Evolutionary conservation across 92 coral and sea anemone species (phyloP).

Genomic region (Palythoa caribaeorum): DNA sequence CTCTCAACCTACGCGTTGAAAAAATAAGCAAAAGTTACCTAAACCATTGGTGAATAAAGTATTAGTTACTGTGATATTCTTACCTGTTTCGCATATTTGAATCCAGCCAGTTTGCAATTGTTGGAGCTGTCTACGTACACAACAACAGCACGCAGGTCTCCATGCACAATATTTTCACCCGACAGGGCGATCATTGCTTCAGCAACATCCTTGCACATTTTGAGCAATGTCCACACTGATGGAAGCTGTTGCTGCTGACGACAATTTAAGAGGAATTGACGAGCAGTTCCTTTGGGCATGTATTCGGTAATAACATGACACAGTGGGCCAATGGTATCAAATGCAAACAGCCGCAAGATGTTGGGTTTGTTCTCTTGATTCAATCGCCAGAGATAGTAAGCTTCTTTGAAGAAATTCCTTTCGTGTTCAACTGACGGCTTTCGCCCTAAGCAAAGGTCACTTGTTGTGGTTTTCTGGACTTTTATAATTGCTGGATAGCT

Average conservation of each 20-base stretch:
- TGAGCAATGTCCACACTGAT: not conserved
- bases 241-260: constrained; percentile 17
- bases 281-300: constrained; percentile 18
- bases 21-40: too few species aligned
- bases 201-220: not conserved
- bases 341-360: constrained; percentile 15
- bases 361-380: constrained; percentile 18
- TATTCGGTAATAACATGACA: constrained; percentile 20
- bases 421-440: not conserved
- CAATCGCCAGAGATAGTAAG: not conserved
- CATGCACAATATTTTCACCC: too few species aligned
- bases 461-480: constrained; percentile 7
- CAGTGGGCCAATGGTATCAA: constrained; percentile 27
- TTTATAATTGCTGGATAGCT: not conserved
- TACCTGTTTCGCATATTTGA: too few species aligned
- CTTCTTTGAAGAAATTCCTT: constrained; percentile 20
- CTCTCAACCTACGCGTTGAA: not conserved
- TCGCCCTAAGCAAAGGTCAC: not conserved
- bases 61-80: too few species aligned
- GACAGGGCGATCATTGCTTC: too few species aligned
- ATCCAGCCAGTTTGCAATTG: too few species aligned
- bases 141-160: too few species aligned
- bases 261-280: constrained; percentile 5
- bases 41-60: too few species aligned
- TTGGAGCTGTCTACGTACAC: too few species aligned